Evolutionary conservation across 2,113 vertebrate genomes (phyloP).

Genomic region (Variabilichromis moorii): DNA sequence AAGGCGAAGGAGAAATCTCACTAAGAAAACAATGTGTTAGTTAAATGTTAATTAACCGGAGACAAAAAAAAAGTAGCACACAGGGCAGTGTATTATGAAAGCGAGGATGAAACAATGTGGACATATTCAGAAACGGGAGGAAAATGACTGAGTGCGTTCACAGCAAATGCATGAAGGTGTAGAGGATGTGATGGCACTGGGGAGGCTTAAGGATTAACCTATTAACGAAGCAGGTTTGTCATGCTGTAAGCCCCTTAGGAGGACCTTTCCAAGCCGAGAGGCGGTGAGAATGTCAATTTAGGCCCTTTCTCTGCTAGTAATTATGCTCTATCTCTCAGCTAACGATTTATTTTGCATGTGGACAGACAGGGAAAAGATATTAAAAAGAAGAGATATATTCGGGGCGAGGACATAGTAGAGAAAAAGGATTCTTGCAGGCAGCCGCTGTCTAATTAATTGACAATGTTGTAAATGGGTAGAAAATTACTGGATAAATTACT

Average conservation of each 20-base stretch:
- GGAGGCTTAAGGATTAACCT: conserved; percentile 44
- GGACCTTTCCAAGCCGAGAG: conserved; percentile 38
- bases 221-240: conserved; percentile 51
- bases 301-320: conserved; percentile 46
- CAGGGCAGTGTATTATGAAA: conserved; percentile 4
- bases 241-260: conserved; percentile 56
- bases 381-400: not conserved
- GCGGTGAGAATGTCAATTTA: conserved; percentile 55
- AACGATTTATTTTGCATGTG: conserved; percentile 27
- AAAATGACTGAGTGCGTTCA: not conserved
- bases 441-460: not conserved
- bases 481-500: not conserved
- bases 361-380: not conserved
- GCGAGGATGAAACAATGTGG: not conserved
- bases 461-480: not conserved
- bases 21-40: conserved; percentile 42
- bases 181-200: conserved; percentile 3
- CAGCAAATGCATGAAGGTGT: not conserved
- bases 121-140: not conserved
- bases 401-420: not conserved
- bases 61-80: conserved; percentile 6
- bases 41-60: conserved; percentile 49
- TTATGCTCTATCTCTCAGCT: conserved; percentile 37
- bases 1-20: not conserved
- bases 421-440: not conserved